Conservation (phyloP, 2,888 invertebrate species). For the Parnassius orleans region DNA sequence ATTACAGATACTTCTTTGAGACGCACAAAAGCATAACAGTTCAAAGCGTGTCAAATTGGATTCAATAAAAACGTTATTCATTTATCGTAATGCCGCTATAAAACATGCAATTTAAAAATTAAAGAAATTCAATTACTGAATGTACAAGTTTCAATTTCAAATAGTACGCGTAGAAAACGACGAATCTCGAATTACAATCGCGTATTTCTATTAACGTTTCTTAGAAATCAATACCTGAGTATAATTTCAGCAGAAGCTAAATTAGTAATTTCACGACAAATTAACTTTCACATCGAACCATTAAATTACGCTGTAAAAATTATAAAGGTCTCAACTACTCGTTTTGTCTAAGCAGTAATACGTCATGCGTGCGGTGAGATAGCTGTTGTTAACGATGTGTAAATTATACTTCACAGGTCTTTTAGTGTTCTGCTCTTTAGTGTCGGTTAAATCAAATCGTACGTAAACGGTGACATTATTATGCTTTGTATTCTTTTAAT, state of each 20-base stretch:
- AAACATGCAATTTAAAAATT: conserved; percentile 2
- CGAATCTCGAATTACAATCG: background rate
- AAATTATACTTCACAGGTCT: conserved; percentile 12
- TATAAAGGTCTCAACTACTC: conserved; percentile 6
- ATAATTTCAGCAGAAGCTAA: conserved; percentile 28
- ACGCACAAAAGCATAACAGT: no score
- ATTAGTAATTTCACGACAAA: conserved; percentile 58
- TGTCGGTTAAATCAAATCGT: conserved; percentile 19
- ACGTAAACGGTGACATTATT: conserved; percentile 1
- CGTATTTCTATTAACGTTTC: conserved; percentile 10
- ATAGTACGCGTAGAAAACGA: background rate
- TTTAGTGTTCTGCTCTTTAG: conserved; percentile 13
- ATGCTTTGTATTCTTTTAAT: no score
- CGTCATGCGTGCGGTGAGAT: conserved; percentile 21
- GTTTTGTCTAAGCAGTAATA: conserved; percentile 4
- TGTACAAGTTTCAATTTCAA: conserved; percentile 9
- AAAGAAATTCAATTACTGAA: conserved; percentile 12
- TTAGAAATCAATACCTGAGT: conserved; percentile 3
- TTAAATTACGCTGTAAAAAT: conserved; percentile 23
- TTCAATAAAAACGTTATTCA: conserved; percentile 2
- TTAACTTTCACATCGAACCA: conserved; percentile 35
- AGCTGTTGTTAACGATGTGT: conserved; percentile 15
- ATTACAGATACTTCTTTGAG: no score
- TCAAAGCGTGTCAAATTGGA: conserved; percentile 1
- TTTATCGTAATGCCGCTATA: background rate